These are phyloP conservation scores for Microctonus aethiopoides DNA, from an alignment of 2,888 invertebrate species.

Conservation along the genomic window DNA sequence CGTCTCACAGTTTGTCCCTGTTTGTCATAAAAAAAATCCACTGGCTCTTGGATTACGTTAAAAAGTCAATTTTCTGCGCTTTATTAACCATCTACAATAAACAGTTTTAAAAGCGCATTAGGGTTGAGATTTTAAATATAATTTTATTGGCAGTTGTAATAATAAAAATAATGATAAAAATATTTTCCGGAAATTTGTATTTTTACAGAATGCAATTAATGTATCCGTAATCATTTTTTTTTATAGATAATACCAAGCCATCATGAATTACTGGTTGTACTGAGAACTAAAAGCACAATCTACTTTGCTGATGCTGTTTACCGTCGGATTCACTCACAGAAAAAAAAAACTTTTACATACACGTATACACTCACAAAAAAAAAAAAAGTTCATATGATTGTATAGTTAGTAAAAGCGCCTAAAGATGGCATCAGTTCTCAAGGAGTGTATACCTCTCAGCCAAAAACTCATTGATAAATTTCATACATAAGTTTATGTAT, in stretches of 20 bases:
- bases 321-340: slow-evolving; percentile 37
- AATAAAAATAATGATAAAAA: background rate
- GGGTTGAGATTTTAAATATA: slow-evolving; percentile 37
- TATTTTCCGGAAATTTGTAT: background rate
- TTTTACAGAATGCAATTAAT: background rate
- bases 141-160: slow-evolving; percentile 32
- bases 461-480: background rate
- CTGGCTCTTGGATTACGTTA: slow-evolving; percentile 26
- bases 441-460: slow-evolving; percentile 31
- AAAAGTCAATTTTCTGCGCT: slow-evolving; percentile 39
- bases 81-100: slow-evolving; percentile 40
- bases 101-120: slow-evolving; percentile 27
- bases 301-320: slow-evolving; percentile 10
- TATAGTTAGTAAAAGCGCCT: slow-evolving; percentile 38
- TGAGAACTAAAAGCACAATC: background rate
- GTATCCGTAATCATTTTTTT: background rate
- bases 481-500: too few species aligned
- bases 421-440: slow-evolving; percentile 54
- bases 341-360: background rate
- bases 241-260: background rate
- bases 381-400: background rate
- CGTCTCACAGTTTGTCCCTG: slow-evolving; percentile 36
- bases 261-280: too few species aligned
- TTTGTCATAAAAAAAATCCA: slow-evolving; percentile 6
- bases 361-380: too few species aligned